Evolutionary conservation across 2,888 invertebrate species (phyloP).

Genomic region (Hydroisotoma schaefferi): DNA sequence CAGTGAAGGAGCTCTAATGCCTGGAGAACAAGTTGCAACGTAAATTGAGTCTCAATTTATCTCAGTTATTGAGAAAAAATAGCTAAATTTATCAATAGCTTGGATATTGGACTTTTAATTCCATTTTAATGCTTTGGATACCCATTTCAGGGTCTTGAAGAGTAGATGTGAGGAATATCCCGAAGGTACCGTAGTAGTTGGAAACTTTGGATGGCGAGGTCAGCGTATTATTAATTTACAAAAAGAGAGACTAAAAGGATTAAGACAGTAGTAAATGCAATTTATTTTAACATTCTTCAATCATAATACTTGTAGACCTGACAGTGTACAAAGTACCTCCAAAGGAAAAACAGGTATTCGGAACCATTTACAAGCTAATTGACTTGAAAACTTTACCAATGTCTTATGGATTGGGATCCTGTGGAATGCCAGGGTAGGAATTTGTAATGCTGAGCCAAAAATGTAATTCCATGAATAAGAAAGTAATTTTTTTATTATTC

Average conservation of each 20-base stretch:
- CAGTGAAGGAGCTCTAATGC: slow-evolving; percentile 63
- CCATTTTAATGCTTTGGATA: too few relatives aligned
- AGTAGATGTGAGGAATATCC: slow-evolving; percentile 65
- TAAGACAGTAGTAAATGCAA: too few relatives aligned
- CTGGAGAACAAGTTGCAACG: slow-evolving; percentile 65
- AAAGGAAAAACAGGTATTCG: slow-evolving; percentile 11
- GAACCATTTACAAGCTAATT: slow-evolving; percentile 23
- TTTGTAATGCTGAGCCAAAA: too few relatives aligned
- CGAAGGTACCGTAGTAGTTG: slow-evolving; percentile 62
- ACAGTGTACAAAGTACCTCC: slow-evolving; percentile 29
- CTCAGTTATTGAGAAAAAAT: too few relatives aligned
- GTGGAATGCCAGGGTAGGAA: slow-evolving; percentile 53
- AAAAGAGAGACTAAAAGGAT: too few relatives aligned
- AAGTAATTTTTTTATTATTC: too few relatives aligned
- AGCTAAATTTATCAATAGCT: too few relatives aligned
- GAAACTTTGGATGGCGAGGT: slow-evolving; percentile 65
- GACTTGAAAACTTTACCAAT: slow-evolving; percentile 29
- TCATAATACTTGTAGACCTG: too few relatives aligned
- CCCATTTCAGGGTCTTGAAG: slow-evolving; percentile 62
- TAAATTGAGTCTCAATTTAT: neutral
- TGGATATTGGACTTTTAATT: too few relatives aligned
- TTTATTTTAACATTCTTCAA: too few relatives aligned
- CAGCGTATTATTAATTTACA: too few relatives aligned
- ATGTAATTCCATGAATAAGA: too few relatives aligned
- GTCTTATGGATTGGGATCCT: slow-evolving; percentile 8